Base-by-base conservation (phyloP, 2,113 vertebrate species). In the Leptobrachium ailaonicum region DNA sequence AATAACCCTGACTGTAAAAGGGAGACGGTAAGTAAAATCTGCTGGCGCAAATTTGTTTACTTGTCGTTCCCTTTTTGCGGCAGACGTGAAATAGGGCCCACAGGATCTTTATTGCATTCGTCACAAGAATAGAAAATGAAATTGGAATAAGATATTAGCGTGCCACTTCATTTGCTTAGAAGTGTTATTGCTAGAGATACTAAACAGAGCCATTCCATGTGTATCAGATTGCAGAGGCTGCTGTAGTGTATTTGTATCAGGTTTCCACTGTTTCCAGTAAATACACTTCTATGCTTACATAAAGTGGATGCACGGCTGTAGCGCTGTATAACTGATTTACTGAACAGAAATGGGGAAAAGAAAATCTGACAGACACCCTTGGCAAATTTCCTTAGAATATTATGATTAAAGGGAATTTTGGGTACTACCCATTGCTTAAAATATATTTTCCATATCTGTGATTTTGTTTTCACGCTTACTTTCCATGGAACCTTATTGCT, bases 311-410 rank as follows among this genome's bases (percentile, higher is more conserved):
- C n/a, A 4, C 12, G 56, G 67, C 54, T n/a, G 9, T 6, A 6
- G 6, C n/a, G 44, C 14, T n/a, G n/a, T 60, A 20, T n/a, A n/a
- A 2, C 6, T 60, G 76, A 78, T 63, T 77, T 77, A 77, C 20
- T 40, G 53, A 6, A 12, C 5, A 20, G 53, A 14, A 6, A 1
- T 40, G 3, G 41, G 8, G 10, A 8, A 11, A 41, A 41, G 14
- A n/a, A 70, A 45, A 45, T 44, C 50, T 77, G 2, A 60, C 53
- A 50, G 58, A n/a, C 45, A 68, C n/a, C 8, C 14, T 1, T 50
- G 47, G 47, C 47, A 50, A 8, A 66, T 66, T 41, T 43, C 7
- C 41, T 10, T 7, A 42, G n/a, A 45, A 14, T 66, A 60, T 44
- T 2, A 8, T 12, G 66, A 41, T 56, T 66, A 43, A 43, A 32